Conservation (phyloP, 2,113 vertebrate species). For the Odocoileus virginianus region DNA sequence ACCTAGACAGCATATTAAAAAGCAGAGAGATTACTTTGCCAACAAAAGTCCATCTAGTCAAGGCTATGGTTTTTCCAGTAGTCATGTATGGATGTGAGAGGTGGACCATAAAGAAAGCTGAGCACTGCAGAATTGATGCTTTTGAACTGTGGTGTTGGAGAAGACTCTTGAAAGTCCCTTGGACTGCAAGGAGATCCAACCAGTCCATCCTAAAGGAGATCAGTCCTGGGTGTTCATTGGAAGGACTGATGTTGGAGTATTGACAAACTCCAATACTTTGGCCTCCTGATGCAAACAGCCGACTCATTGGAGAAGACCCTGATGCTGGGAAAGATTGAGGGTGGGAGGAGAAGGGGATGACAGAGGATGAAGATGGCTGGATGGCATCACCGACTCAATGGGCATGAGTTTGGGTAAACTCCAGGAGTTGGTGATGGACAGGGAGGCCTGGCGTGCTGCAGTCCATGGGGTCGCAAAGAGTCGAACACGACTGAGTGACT, state of each 20-base stretch:
- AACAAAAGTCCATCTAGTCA: background rate
- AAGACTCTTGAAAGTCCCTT: background rate
- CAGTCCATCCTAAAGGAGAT: background rate
- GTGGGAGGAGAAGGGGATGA: background rate
- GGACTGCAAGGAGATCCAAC: background rate
- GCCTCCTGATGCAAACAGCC: background rate
- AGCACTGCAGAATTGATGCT: accelerated
- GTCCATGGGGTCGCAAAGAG: background rate
- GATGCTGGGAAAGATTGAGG: background rate
- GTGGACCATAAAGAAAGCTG: background rate
- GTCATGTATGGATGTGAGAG: background rate
- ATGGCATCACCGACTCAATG: background rate
- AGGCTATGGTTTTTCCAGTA: background rate
- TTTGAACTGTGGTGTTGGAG: background rate
- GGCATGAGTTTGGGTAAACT: background rate
- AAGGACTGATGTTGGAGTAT: background rate
- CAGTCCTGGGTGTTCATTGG: background rate
- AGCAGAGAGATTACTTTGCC: background rate
- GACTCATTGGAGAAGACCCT: background rate
- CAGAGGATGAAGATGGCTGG: background rate
- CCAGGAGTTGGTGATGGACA: background rate
- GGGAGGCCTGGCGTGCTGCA: background rate
- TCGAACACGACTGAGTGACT: accelerated
- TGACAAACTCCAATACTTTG: background rate
- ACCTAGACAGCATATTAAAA: background rate